These are phyloP conservation scores for Prolemur simus DNA, from an alignment of 2,113 vertebrate species.

Conservation along the genomic window DNA sequence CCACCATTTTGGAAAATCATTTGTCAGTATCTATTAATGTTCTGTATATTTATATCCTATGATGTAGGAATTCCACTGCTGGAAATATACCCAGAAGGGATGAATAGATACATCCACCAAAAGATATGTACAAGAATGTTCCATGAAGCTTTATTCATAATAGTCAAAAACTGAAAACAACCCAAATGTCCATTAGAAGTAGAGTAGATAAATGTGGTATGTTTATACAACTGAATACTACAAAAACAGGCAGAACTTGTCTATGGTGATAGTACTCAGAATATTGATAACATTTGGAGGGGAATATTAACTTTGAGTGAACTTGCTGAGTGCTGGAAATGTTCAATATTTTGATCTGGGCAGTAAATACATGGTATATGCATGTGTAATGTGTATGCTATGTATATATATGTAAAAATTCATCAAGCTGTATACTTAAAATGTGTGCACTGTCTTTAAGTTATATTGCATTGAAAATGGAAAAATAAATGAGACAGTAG, in stretches of 20 bases:
- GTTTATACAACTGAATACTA: neutral
- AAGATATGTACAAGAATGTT: neutral
- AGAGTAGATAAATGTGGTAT: neutral
- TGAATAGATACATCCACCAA: neutral
- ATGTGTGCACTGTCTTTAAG: neutral
- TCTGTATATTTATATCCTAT: neutral
- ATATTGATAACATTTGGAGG: neutral
- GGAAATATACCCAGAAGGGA: neutral
- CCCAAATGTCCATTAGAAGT: neutral
- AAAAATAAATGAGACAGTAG: neutral
- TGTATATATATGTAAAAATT: neutral
- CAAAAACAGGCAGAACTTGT: neutral
- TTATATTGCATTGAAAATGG: neutral
- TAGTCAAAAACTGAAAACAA: neutral
- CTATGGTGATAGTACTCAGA: neutral
- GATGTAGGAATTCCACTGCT: neutral
- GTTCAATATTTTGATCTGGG: neutral
- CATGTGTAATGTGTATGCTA: neutral
- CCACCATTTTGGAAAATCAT: neutral
- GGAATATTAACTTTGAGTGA: neutral
- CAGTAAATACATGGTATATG: neutral
- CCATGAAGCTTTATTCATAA: neutral
- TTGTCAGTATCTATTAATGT: neutral
- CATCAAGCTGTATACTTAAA: neutral
- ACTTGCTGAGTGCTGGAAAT: slow-evolving; percentile 6